Base-by-base conservation (phyloP, 2,113 vertebrate species). In the Poeciliopsis prolifica region DNA sequence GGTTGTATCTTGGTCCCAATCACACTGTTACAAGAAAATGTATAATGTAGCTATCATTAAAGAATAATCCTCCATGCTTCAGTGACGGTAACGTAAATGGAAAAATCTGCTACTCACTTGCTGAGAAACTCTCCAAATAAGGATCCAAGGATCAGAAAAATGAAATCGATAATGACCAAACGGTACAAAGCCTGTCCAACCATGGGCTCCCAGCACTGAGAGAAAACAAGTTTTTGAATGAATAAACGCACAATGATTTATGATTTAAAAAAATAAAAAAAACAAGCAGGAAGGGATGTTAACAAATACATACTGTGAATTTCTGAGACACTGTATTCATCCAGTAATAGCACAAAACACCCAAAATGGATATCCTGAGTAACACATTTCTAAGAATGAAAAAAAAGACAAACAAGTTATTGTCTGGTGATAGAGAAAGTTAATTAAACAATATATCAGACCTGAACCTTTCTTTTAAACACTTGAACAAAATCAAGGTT, bases 291-390 rank as follows among this genome's bases (percentile, higher is more conserved):
- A 72, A 44, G 31, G 4, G 14, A n/a, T 68, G 10, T 65, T 60
- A 44, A 3, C 2, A 72, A 22, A 26, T 26, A 89, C 83, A 4
- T 91, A 93, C 93, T 35, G 74, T 61, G 78, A 81, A 83, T 0
- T 28, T 72, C 0, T 31, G 0, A 1, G 97, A 84, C 83, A 97
- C 94, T 1, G 78, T 17, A 3, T 92, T 82, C 83, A 99, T 92
- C 98, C 98, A 99, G 77, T 97, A 96, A 87, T 96, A 96, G 87
- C 97, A 98, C 44, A 99, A 89, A 83, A 99, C 95, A n/a, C 94
- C 97, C 83, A 98, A 71, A 72, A 98, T 88, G 4, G 95, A 96
- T 65, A 98, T 95, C 91, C 96, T 98, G 87, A 99, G 93, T 17
- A 97, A 37, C n/a, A 95, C 91, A 80, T 96, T 97, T 91, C 98